Base-by-base conservation (phyloP, 2,888 invertebrate genomes). In the Agapostemon virescens region DNA sequence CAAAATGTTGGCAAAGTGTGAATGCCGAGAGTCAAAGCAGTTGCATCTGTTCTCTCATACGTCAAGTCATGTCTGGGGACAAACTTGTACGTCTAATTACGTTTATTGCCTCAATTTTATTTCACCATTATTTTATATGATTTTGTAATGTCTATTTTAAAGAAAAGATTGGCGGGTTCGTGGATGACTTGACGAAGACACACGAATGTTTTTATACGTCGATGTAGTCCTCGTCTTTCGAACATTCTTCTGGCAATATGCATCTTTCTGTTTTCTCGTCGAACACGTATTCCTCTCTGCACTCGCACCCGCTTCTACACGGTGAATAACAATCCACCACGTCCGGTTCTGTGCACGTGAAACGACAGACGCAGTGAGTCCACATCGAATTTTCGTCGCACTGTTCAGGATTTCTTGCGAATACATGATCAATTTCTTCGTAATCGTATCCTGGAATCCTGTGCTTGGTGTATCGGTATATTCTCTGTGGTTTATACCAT, bases 301-400 rank as follows among this genome's bases (percentile, higher is more conserved):
- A 92, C 74, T 92, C 90, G 80, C 92, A 92, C 38, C 92, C 92
- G 71, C 89, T 90, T 71, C 82, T 83, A 66, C 92, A 92, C 0
- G 92, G 92, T 23, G 89, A 90, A 77, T 90, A 92, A 82, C 92
- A 92, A 69, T 92, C 92, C 17, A 92, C 91, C 45, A 90, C 84
- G 42, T 90, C 88, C 1, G 90, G 91, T 33, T 91, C 85, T 11
- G 82, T 69, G 66, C 92, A 92, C 11, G 92, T 92, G 66, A 92
- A 92, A 78, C 92, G 92, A 76, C 92, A 92, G 11, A 92, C 83
- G 67, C 92, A 92, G 71, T 92, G 90, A 6, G 91, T 90, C 90
- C 90, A 92, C 2, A 90, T 76, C 1, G 92, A 91, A 64, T 81
- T 90, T 0, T 90, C 88, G 67, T 92, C 89, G 75, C 92, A 92